Base-by-base conservation (phyloP, 2,113 vertebrate genomes). In the Sigmodon hispidus region DNA sequence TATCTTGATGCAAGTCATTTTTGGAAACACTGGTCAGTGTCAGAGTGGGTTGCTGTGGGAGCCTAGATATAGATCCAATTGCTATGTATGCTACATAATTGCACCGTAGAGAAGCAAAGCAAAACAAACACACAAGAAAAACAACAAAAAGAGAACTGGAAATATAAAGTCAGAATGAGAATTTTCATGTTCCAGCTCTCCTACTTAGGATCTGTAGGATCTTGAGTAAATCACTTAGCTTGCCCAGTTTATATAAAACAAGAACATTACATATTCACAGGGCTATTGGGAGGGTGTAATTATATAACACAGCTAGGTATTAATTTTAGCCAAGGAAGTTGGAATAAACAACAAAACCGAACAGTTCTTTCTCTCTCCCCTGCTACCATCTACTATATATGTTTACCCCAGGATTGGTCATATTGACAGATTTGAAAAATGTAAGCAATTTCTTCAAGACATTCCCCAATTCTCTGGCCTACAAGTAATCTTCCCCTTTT, bases 371-470 rank as follows among this genome's bases (percentile, higher is more conserved):
- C 65, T 52, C 57, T 43, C 57, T 73, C 80, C 75, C 86, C 75
- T 50, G 73, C 48, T 84, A 89, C 34, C 57, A 61, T 34, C 22
- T 45, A 72, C 86, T 75, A 24, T 76, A 34, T 80, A 57, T 94
- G 94, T 97, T 96, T 96, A 97, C 87, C 87, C 75, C 89, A 87
- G 90, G 80, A 90, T 92, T 89, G 90, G 92, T 92, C 92, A 72
- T 43, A 90, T 94, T 98, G 97, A 97, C 97, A 97, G 97, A 94
- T 97, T 94, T 97, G 97, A 98, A 97, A 97, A 98, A 97, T 97
- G 96, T 92, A 93, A 96, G 97, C 93, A 98, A 96, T 97, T 97
- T 98, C 94, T 95, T 96, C 93, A 67, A 93, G 94, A 94, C 97
- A 81, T 93, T 95, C 92, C 80, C 95, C 93, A 94, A 63, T 96